phyloP scores from a whole-genome alignment of 2,797 vertebrate genomes.

The Stomatorhinus walkeri region DNA sequence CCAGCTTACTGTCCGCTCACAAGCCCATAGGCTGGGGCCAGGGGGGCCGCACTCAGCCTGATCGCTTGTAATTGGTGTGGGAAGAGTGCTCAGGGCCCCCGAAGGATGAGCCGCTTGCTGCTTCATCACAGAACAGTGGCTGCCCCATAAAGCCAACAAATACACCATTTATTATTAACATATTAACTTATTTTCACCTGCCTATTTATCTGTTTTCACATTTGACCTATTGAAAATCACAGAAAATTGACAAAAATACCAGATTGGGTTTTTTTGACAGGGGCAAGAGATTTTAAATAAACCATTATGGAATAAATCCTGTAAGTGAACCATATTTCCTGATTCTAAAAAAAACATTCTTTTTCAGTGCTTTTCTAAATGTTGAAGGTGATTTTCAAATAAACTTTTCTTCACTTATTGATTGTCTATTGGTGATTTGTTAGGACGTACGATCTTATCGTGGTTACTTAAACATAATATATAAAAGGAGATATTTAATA shows the following conservation, averaged over 20 bases:
- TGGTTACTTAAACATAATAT: neutral
- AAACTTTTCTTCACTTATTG: neutral
- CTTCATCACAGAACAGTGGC: constrained; percentile 22
- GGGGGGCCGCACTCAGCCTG: constrained; percentile 26
- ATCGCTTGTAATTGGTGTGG: constrained; percentile 28
- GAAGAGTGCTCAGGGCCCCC: constrained; percentile 18
- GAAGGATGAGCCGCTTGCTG: neutral
- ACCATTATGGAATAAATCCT: neutral
- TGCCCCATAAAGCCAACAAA: neutral
- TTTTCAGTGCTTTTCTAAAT: neutral
- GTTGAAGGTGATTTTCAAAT: neutral
- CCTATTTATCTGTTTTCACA: neutral
- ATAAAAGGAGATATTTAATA: neutral
- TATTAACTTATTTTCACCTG: neutral
- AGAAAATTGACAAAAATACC: neutral
- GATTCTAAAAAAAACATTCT: neutral
- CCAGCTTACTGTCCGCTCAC: constrained; percentile 39
- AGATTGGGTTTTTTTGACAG: neutral
- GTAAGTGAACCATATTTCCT: neutral
- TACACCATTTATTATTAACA: neutral
- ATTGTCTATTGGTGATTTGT: neutral
- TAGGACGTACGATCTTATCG: neutral
- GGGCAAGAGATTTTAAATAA: neutral
- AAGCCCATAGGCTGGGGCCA: constrained; percentile 26
- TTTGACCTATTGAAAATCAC: neutral